These are phyloP conservation scores for Maniola jurtina DNA, from an alignment of 1,140 invertebrate genomes.

Conservation along the genomic window DNA sequence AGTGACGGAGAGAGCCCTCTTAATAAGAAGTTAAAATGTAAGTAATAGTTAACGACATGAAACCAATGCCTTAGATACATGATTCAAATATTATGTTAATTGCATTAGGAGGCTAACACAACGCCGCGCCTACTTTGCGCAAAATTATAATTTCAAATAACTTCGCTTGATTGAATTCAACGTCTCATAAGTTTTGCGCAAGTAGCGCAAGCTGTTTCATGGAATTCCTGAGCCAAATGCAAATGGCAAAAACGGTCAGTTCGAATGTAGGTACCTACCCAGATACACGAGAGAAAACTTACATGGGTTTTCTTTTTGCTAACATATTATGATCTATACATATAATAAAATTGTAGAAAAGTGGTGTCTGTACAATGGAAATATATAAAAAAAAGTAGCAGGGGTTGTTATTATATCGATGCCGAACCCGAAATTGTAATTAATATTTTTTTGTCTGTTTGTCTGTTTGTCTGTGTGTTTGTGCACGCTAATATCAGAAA, in stretches of 20 bases:
- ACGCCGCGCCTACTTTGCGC: constrained; percentile 22
- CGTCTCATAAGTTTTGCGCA: constrained; percentile 36
- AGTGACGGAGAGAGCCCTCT: no score
- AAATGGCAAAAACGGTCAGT: neutral
- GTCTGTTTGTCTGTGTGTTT: no score
- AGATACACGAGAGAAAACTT: no score
- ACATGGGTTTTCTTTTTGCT: no score
- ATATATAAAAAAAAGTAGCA: no score
- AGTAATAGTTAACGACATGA: neutral
- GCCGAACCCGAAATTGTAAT: no score
- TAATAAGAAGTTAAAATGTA: neutral
- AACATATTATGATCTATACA: no score
- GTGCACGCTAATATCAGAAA: no score
- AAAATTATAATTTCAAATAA: constrained; percentile 38
- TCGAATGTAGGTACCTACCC: neutral
- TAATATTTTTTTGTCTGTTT: no score
- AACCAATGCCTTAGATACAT: neutral
- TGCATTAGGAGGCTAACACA: constrained; percentile 7
- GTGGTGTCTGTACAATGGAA: no score
- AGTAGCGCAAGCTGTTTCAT: constrained; percentile 17
- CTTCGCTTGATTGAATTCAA: constrained; percentile 34
- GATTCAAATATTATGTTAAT: neutral
- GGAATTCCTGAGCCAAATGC: neutral
- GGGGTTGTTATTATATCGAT: no score
- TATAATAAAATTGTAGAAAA: no score